These are phyloP conservation scores for Felis catus DNA, from an alignment of 2,113 vertebrate genomes.

Conservation along the genomic window F.catus_Fca126_mat1.0 CM031421.1:23958001-23958500, in stretches of 20 bases:
- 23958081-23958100: background rate
- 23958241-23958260: background rate
- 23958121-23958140: background rate
- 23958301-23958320: background rate
- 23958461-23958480: background rate
- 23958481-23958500: background rate
- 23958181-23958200: background rate
- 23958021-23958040: background rate
- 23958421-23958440: too few relatives aligned
- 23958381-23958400: background rate
- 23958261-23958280: background rate
- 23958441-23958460: background rate
- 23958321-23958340: background rate
- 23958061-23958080: accelerated
- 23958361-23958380: background rate
- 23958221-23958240: background rate
- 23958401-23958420: background rate
- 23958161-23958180: background rate
- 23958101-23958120: background rate
- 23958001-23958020: accelerated
- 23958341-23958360: background rate
- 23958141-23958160: background rate
- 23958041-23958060: accelerated
- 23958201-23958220: background rate
- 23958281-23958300: background rate